Conservation (phyloP, 2,113 vertebrate genomes). For the Blennius ocellaris region DNA sequence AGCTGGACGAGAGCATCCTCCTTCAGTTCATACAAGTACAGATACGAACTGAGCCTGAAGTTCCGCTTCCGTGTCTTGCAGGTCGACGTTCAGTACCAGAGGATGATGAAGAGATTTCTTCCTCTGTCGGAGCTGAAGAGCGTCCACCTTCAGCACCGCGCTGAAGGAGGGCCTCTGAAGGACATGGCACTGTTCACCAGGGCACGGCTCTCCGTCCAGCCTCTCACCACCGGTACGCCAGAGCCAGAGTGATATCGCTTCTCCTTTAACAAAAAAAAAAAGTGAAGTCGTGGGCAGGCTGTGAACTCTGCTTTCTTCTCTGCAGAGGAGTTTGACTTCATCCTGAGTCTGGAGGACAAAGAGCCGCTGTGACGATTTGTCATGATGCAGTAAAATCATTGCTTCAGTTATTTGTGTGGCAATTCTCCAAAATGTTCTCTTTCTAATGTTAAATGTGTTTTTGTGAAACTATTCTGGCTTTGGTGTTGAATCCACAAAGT, state of each 20-base stretch:
- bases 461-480: too few relatives aligned
- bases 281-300: background rate
- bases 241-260: background rate
- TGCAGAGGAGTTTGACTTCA: constrained; percentile 93
- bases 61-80: constrained; percentile 51
- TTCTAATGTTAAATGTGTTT: constrained; percentile 11
- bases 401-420: too few relatives aligned
- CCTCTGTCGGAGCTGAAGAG: constrained; percentile 91
- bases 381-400: background rate
- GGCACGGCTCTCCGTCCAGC: constrained; percentile 92
- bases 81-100: constrained; percentile 94
- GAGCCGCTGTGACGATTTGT: constrained; percentile 75
- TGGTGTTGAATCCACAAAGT: too few relatives aligned
- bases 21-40: too few relatives aligned
- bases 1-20: background rate
- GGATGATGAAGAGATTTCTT: constrained; percentile 91
- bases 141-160: constrained; percentile 87
- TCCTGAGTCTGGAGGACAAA: constrained; percentile 90
- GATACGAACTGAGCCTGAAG: background rate
- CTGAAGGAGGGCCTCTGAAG: constrained; percentile 86
- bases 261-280: too few relatives aligned
- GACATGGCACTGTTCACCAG: constrained; percentile 89
- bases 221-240: constrained; percentile 86
- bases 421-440: background rate
- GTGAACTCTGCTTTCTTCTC: constrained; percentile 36